Evolutionary conservation across 53 echinoderm and acorn worm genomes (phyloP).

Genomic region (Zoroaster sp.): DNA sequence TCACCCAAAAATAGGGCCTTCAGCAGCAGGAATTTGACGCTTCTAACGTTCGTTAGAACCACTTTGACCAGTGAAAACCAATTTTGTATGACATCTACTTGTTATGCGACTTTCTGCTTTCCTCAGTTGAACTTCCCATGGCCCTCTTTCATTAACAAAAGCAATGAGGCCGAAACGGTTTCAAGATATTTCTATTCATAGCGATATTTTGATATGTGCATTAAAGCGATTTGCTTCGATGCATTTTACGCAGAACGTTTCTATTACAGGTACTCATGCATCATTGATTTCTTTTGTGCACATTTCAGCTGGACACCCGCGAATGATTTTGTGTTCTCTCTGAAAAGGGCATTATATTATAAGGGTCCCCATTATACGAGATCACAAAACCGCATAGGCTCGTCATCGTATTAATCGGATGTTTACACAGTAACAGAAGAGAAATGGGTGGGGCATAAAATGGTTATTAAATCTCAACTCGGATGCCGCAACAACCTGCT

Average conservation of each 20-base stretch:
- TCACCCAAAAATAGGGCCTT: too few relatives aligned
- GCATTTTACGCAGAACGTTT: neutral
- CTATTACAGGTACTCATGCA: neutral
- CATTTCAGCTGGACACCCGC: conserved; percentile 6
- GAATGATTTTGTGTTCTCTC: neutral
- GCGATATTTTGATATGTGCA: neutral
- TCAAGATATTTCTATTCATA: neutral
- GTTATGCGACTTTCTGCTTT: neutral
- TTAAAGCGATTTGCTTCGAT: neutral
- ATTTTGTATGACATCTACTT: neutral
- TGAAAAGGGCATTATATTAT: neutral
- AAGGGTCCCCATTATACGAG: too few relatives aligned
- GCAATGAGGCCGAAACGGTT: neutral
- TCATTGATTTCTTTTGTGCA: conserved; percentile 21
- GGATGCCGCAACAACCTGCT: too few relatives aligned
- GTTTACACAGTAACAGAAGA: too few relatives aligned
- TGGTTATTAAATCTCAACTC: too few relatives aligned
- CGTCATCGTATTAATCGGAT: too few relatives aligned
- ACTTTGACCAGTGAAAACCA: neutral
- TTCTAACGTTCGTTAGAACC: neutral
- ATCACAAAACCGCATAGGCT: too few relatives aligned
- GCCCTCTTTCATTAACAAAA: neutral
- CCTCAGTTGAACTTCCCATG: too few relatives aligned
- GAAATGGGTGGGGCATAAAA: too few relatives aligned
- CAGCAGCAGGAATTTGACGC: neutral